A percentile compares a stretch with the other conserved stretches of the same genome.
phyloP scores from a whole-genome alignment of 2,888 invertebrate genomes.

The Diadegma fenestrale region DNA sequence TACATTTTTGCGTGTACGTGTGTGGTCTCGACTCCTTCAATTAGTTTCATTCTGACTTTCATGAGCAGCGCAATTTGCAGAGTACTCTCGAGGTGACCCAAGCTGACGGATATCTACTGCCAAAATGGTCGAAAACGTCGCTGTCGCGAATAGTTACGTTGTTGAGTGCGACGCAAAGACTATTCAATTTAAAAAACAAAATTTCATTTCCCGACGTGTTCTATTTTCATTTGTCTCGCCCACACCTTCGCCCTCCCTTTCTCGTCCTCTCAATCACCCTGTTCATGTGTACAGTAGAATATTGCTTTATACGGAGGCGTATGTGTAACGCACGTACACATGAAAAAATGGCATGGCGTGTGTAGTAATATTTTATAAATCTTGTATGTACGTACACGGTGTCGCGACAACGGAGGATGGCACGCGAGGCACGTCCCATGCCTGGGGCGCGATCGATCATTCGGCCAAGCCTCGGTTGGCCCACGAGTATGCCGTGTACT shows the following conservation, averaged over 20 bases:
- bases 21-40: not conserved
- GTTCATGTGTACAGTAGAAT: not conserved
- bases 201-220: slow-evolving; percentile 29
- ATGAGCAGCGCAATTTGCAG: not conserved
- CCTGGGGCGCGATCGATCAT: slow-evolving; percentile 70
- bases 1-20: not conserved
- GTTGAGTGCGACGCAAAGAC: slow-evolving; percentile 7
- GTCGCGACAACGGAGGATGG: slow-evolving; percentile 70
- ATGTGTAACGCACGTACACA: slow-evolving; percentile 17
- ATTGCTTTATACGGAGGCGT: slow-evolving; percentile 1
- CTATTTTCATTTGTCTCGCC: slow-evolving; percentile 31
- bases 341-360: slow-evolving; percentile 43
- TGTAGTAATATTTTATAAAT: slow-evolving; percentile 70
- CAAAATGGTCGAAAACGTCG: not conserved
- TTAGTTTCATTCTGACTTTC: not conserved
- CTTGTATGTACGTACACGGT: slow-evolving; percentile 65
- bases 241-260: slow-evolving; percentile 1
- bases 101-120: not conserved
- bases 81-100: not conserved
- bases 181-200: slow-evolving; percentile 40
- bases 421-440: slow-evolving; percentile 70
- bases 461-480: slow-evolving; percentile 65
- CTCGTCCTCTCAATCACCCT: slow-evolving; percentile 1
- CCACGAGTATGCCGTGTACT: slow-evolving; percentile 33
- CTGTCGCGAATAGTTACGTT: slow-evolving; percentile 1